A percentile compares a stretch with the other conserved stretches of the same genome.
These are phyloP conservation scores for Epinotia bilunana DNA, from an alignment of 2,888 invertebrate species.

Conservation along the genomic window DNA sequence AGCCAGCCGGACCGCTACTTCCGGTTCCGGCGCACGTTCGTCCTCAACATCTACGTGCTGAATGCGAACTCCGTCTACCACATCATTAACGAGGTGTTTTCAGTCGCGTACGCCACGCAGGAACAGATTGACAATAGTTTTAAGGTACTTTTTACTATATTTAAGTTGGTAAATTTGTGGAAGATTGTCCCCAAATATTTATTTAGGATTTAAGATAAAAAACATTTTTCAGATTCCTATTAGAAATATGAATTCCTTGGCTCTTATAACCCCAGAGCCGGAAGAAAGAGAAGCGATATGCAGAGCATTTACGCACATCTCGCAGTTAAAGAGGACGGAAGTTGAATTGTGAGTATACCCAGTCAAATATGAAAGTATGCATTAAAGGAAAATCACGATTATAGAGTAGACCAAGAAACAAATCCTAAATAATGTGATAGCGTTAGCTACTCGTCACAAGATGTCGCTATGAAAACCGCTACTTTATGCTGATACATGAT, in stretches of 20 bases:
- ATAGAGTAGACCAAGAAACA: too few relatives aligned
- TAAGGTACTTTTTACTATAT: conserved; percentile 57
- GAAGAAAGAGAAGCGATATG: conserved; percentile 63
- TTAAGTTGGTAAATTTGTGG: too few relatives aligned
- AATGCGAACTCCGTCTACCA: conserved; percentile 52
- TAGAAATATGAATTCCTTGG: conserved; percentile 61
- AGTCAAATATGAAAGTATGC: background rate
- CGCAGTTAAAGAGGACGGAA: conserved; percentile 64
- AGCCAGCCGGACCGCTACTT: conserved; percentile 49
- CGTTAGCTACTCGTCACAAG: conserved; percentile 7
- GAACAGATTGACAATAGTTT: conserved; percentile 62
- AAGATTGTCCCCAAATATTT: background rate
- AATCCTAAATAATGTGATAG: background rate
- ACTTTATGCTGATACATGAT: background rate
- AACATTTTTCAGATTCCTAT: conserved; percentile 61
- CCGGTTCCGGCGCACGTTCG: conserved; percentile 69
- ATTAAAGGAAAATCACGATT: too few relatives aligned
- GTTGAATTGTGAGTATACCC: conserved; percentile 65
- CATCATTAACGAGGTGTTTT: conserved; percentile 66
- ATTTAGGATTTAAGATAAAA: too few relatives aligned
- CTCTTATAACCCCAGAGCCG: conserved; percentile 61
- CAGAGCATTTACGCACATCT: conserved; percentile 66
- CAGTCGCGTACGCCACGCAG: conserved; percentile 55
- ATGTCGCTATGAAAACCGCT: conserved; percentile 1
- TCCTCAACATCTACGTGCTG: conserved; percentile 54